Conservation (phyloP, 2,888 invertebrate genomes). For the Lacanobia oleracea region DNA sequence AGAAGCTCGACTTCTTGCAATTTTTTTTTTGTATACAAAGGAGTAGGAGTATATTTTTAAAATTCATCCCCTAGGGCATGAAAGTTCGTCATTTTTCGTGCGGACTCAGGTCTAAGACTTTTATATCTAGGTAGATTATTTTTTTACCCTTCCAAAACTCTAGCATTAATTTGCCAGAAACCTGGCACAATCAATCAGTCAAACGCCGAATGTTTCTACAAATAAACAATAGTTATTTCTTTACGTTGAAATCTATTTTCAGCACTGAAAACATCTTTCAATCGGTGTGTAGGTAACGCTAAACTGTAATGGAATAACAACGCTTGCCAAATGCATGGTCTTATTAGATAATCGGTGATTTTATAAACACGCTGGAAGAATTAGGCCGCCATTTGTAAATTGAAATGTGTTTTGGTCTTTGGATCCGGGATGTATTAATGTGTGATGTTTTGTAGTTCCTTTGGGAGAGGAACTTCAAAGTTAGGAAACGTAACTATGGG, state of each 20-base stretch:
- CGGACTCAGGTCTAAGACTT: no score
- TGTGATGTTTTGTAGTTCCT: constrained; percentile 1
- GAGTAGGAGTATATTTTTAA: no score
- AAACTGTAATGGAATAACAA: constrained; percentile 52
- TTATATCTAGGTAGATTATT: background rate
- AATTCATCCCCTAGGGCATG: no score
- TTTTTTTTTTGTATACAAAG: no score
- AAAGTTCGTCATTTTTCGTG: background rate
- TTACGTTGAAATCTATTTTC: constrained; percentile 48
- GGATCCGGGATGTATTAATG: background rate
- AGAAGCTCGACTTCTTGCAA: no score
- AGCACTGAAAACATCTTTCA: constrained; percentile 38
- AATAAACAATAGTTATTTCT: constrained; percentile 44
- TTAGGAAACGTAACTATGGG: background rate
- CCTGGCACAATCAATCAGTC: constrained; percentile 21
- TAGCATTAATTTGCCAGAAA: background rate
- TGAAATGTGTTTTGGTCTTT: background rate
- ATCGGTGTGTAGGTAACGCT: constrained; percentile 44
- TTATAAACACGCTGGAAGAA: constrained; percentile 26
- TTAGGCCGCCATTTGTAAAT: constrained; percentile 21
- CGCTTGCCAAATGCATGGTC: constrained; percentile 53
- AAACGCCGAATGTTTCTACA: constrained; percentile 28
- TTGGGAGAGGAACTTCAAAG: no score
- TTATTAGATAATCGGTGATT: constrained; percentile 27
- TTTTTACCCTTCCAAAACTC: background rate